These are phyloP conservation scores for Drosophila leontia DNA, from an alignment of 1,140 invertebrate species.

Conservation along the genomic window DNA sequence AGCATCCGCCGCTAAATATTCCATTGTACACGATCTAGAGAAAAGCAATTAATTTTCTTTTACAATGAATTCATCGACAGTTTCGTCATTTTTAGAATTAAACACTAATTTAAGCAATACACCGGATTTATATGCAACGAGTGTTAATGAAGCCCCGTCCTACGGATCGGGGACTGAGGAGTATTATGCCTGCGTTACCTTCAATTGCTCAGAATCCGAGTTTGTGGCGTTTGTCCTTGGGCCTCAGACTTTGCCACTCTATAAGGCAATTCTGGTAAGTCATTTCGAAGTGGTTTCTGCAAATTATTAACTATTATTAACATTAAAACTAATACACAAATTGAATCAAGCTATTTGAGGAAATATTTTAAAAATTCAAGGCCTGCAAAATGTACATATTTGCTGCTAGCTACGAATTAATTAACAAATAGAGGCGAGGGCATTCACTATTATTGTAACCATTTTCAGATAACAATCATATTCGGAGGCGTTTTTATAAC, in stretches of 20 bases:
- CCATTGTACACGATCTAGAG: not conserved
- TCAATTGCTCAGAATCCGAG: conserved; percentile 86
- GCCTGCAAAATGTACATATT: not conserved
- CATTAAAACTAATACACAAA: too few relatives aligned
- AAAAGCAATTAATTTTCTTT: not conserved
- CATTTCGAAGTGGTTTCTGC: not conserved
- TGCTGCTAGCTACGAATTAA: too few relatives aligned
- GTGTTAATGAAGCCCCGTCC: conserved; percentile 10
- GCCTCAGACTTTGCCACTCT: conserved; percentile 85
- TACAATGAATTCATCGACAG: conserved; percentile 23
- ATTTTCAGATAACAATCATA: conserved; percentile 89
- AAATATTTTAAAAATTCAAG: not conserved
- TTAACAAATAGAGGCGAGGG: not conserved
- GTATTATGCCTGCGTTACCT: conserved; percentile 64
- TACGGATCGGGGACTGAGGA: conserved; percentile 35
- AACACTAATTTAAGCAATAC: conserved; percentile 22
- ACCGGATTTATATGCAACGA: conserved; percentile 15
- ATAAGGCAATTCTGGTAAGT: conserved; percentile 84
- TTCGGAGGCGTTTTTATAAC: conserved; percentile 93
- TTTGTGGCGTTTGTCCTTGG: conserved; percentile 86
- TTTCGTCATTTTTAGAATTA: conserved; percentile 1
- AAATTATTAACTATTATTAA: not conserved
- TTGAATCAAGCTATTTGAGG: not conserved
- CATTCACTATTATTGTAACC: not conserved
- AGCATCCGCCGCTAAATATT: conserved; percentile 11